phyloP scores from a whole-genome alignment of 1,140 invertebrate species.

The Pollicipes pollicipes region DNA sequence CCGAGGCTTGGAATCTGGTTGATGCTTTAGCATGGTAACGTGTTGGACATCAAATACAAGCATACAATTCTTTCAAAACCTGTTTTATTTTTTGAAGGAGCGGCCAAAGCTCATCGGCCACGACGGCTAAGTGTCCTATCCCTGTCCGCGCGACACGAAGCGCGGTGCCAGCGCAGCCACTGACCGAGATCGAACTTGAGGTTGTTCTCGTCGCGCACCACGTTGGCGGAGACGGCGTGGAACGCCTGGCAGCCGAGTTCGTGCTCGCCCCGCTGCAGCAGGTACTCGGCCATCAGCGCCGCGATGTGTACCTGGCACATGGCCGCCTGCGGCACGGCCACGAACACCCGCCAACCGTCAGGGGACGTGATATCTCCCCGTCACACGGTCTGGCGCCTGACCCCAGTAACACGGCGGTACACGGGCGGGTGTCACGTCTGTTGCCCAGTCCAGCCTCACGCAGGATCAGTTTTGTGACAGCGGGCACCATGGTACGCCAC shows the following conservation, averaged over 20 bases:
- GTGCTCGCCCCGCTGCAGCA: constrained; percentile 53
- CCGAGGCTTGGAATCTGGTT: no score
- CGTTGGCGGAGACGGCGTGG: constrained; percentile 63
- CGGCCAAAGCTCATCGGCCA: no score
- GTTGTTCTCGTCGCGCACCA: constrained; percentile 60
- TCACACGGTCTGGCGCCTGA: no score
- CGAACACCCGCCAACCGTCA: no score
- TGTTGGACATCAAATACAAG: no score
- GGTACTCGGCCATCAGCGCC: constrained; percentile 76
- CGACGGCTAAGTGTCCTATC: neutral
- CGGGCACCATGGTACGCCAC: neutral
- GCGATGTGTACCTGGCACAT: constrained; percentile 79
- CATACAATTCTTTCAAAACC: no score
- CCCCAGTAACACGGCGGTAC: no score
- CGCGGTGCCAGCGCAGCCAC: constrained; percentile 9
- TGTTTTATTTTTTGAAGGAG: no score
- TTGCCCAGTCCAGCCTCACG: no score
- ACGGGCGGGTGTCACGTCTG: no score
- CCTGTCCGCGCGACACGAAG: neutral
- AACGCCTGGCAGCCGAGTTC: constrained; percentile 67
- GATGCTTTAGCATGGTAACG: no score
- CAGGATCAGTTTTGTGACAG: neutral
- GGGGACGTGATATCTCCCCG: no score
- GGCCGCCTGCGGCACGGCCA: constrained; percentile 48
- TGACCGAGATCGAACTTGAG: constrained; percentile 58